These are phyloP conservation scores for Acanthosoma haemorrhoidale DNA, from an alignment of 2,888 invertebrate genomes.

Conservation along the genomic window DNA sequence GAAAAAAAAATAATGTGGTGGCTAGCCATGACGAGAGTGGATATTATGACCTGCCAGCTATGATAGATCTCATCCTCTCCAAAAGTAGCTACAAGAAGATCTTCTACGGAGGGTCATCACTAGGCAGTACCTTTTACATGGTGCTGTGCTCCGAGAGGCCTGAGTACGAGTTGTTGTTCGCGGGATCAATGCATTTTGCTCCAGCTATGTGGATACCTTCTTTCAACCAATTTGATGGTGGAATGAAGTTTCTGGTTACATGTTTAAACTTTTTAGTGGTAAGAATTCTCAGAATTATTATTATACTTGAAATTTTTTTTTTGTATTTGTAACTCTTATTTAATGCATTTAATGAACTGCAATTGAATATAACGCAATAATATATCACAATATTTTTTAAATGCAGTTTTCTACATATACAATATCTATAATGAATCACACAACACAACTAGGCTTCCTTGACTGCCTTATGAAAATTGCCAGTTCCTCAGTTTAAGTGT, in stretches of 20 bases:
- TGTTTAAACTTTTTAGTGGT: neutral
- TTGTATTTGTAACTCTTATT: neutral
- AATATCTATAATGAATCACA: too few species aligned
- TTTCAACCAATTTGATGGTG: neutral
- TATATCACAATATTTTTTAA: too few species aligned
- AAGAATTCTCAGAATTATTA: neutral
- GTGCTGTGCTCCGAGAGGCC: slow-evolving; percentile 42
- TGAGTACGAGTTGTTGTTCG: slow-evolving; percentile 34
- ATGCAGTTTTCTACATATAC: too few species aligned
- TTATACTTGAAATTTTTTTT: neutral
- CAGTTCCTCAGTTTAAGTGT: too few species aligned
- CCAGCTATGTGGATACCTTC: neutral
- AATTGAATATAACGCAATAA: too few species aligned
- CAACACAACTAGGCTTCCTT: too few species aligned
- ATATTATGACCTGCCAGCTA: slow-evolving; percentile 68
- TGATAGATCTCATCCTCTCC: slow-evolving; percentile 66
- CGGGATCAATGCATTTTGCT: neutral
- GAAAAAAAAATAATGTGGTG: too few species aligned
- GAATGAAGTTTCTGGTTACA: too few species aligned
- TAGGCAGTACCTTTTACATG: slow-evolving; percentile 48
- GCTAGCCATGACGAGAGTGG: slow-evolving; percentile 81
- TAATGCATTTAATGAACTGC: too few species aligned
- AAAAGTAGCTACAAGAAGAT: slow-evolving; percentile 56
- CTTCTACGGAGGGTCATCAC: slow-evolving; percentile 76
- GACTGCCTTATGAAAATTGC: too few species aligned